A percentile compares a stretch with the other conserved stretches of the same genome.
These are phyloP conservation scores for Erannis defoliaria DNA, from an alignment of 2,888 invertebrate genomes.

Conservation along the genomic window DNA sequence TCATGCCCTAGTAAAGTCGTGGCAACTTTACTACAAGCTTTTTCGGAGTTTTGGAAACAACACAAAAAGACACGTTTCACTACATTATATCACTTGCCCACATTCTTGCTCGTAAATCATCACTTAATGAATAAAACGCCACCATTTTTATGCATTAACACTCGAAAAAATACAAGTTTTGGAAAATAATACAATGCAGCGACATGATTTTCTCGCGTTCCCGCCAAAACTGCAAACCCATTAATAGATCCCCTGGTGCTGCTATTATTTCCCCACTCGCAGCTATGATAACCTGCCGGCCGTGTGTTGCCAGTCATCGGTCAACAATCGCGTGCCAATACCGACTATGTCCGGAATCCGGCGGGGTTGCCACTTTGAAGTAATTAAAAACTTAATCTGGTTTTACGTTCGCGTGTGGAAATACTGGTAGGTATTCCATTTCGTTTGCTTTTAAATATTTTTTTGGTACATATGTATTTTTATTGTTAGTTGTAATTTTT, in stretches of 20 bases:
- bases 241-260: neutral
- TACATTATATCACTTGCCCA: too few relatives aligned
- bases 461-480: constrained; percentile 4
- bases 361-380: constrained; percentile 28
- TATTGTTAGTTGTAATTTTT: neutral
- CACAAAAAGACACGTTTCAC: too few relatives aligned
- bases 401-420: constrained; percentile 35
- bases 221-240: neutral
- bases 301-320: constrained; percentile 30
- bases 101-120: too few relatives aligned
- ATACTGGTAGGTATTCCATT: constrained; percentile 23
- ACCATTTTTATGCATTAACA: too few relatives aligned
- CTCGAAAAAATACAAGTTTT: too few relatives aligned
- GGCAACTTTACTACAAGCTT: too few relatives aligned
- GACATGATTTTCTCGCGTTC: too few relatives aligned
- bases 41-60: too few relatives aligned
- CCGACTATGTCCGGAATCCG: constrained; percentile 26
- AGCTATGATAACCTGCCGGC: constrained; percentile 6
- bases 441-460: constrained; percentile 24
- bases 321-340: constrained; percentile 36
- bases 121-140: too few relatives aligned
- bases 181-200: too few relatives aligned
- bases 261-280: constrained; percentile 1
- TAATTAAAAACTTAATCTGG: constrained; percentile 40
- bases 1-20: too few relatives aligned